Base-by-base conservation (phyloP, 2,113 vertebrate genomes). In the Jaculus jaculus region DNA sequence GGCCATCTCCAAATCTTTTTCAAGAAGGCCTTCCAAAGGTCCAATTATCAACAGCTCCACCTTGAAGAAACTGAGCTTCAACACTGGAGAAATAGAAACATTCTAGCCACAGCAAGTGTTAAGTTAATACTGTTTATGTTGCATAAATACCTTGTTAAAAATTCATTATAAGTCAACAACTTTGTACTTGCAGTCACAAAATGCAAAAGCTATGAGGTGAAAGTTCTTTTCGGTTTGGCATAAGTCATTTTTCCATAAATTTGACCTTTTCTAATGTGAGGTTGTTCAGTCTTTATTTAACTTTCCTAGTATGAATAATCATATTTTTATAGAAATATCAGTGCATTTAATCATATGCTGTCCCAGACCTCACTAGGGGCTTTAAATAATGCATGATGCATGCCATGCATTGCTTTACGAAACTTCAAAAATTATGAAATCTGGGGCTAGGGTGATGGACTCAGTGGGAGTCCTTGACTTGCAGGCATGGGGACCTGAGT, bases 261-360 rank as follows among this genome's bases (percentile, higher is more conserved):
- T 65, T 94, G 90, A 92, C 83, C 83, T 92, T 90, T 73, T 83
- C 39, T 84, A n/a, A 69, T 71, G 69, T n/a, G 42, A 94, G 71
- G 23, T 75, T 71, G 39, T 72, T 75, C 16, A 72, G 26, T 77
- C 68, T 92, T 15, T 94, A 81, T 66, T 84, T 94, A 90, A 34
- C 83, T 54, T 77, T 15, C 23, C 0, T 77, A 30, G 42, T 81
- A 34, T 94, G 83, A 92, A 92, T 92, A 84, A 87, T 84, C 92
- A 92, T 32, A 71, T 24, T 74, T 78, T 51, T 71, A 37, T 32
- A 66, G 87, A 90, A 88, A 91, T 84, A 84, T 37, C 81, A 74
- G 66, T 63, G 20, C 30, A 12, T 61, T 96, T 85, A 90, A 96
- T 92, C 88, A 87, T 3, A 88, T 30, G 39, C 79, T 84, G 10